Conservation (phyloP, 37 sponge, comb jelly and placozoan species). For the Petrosia ficiformis region DNA sequence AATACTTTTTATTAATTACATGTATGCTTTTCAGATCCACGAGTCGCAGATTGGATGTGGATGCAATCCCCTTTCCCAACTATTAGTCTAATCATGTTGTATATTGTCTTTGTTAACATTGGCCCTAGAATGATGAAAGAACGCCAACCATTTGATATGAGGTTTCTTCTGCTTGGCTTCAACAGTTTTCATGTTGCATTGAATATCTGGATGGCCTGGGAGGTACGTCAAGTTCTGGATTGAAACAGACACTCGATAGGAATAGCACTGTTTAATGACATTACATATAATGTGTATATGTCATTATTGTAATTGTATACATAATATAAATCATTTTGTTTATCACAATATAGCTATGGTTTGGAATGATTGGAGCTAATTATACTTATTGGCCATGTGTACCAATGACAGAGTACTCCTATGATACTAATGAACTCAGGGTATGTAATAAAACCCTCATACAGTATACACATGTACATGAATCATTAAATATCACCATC, state of each 20-base stretch:
- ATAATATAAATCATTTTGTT: no score
- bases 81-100: conserved; percentile 49
- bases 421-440: conserved; percentile 55
- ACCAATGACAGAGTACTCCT: conserved; percentile 73
- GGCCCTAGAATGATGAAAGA: conserved; percentile 85
- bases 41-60: conserved; percentile 88
- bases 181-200: conserved; percentile 76
- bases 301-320: no score
- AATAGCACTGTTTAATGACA: no score
- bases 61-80: conserved; percentile 92
- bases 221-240: no score
- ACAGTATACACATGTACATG: no score
- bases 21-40: no score
- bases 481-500: no score
- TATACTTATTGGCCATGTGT: conserved; percentile 81
- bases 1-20: no score
- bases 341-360: no score
- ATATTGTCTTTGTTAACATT: conserved; percentile 56
- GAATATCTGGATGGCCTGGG: conserved; percentile 65
- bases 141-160: conserved; percentile 73
- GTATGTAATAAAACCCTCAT: no score
- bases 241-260: no score
- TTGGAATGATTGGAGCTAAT: conserved; percentile 50
- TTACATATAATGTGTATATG: no score
- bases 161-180: conserved; percentile 67